Percentiles rank a stretch among this genome's conserved stretches.
phyloP scores from a whole-genome alignment of 2,113 vertebrate species.

The Entomyzon cyanotis region DNA sequence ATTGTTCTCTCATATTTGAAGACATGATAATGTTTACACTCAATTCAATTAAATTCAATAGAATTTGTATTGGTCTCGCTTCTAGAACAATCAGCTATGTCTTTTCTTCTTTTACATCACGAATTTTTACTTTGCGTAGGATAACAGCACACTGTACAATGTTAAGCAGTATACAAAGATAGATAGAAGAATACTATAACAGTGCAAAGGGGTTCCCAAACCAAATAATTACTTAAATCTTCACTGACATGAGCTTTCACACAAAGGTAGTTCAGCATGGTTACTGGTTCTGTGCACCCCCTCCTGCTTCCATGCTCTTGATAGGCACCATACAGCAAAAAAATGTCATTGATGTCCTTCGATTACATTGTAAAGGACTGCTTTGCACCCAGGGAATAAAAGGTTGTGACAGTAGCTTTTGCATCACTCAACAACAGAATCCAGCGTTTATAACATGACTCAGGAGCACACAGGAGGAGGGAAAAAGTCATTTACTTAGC shows the following conservation, averaged over 20 bases:
- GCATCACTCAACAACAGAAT: conserved; percentile 66
- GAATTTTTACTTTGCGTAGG: not conserved
- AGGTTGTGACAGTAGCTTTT: conserved; percentile 57
- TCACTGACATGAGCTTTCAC: not conserved
- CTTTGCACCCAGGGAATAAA: conserved; percentile 63
- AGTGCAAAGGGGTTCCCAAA: not conserved
- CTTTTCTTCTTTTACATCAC: not conserved
- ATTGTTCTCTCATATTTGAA: not conserved
- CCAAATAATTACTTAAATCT: not conserved
- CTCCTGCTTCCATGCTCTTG: conserved; percentile 9
- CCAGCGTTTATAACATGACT: conserved; percentile 43
- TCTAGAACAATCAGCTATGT: not conserved
- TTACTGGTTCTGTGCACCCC: not conserved
- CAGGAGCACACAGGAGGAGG: conserved; percentile 19
- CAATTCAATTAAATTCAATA: not conserved
- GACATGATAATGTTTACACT: not conserved
- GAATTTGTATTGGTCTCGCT: not conserved
- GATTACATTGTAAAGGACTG: conserved; percentile 60
- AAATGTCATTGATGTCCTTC: conserved; percentile 65
- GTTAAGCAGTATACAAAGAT: not conserved
- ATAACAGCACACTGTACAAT: not conserved
- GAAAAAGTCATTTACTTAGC: conserved; percentile 37
- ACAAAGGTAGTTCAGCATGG: not conserved
- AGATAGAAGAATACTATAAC: not conserved
- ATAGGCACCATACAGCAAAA: conserved; percentile 55